A percentile compares a stretch with the other conserved stretches of the same genome.
These are phyloP conservation scores for Neodon shergylaensis DNA, from an alignment of 2,113 vertebrate species.

Conservation along the genomic window DNA sequence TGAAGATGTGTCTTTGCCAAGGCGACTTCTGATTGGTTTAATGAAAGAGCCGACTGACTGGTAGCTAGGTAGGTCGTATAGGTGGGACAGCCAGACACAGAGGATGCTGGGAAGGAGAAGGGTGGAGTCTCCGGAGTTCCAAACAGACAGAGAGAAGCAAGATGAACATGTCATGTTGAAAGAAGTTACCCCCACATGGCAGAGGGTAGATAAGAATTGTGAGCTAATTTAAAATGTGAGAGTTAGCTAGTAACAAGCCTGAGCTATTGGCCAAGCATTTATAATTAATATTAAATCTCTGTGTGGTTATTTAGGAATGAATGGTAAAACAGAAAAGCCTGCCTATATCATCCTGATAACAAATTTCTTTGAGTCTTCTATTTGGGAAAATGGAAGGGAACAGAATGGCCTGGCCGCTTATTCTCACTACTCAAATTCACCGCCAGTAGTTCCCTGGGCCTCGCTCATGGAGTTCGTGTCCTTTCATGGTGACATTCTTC, in stretches of 20 bases:
- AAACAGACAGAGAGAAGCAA: neutral
- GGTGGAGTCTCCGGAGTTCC: neutral
- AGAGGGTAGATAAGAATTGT: neutral
- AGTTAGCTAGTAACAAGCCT: neutral
- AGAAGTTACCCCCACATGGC: neutral
- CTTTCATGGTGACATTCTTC: neutral
- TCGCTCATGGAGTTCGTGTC: neutral
- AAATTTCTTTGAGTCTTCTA: neutral
- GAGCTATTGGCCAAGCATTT: neutral
- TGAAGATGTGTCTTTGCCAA: neutral
- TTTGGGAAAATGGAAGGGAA: neutral
- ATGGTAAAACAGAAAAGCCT: neutral
- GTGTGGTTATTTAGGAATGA: neutral
- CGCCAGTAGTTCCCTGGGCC: neutral
- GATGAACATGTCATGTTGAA: neutral
- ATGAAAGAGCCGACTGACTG: neutral
- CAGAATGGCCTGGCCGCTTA: neutral
- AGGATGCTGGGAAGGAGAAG: neutral
- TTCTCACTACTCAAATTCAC: neutral
- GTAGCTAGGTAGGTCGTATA: neutral
- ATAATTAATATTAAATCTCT: neutral
- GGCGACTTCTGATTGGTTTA: neutral
- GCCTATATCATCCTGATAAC: neutral
- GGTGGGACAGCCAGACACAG: neutral
- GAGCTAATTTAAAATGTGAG: neutral